Conservation (phyloP, 1,140 invertebrate genomes). For the Bombus difficillimus region DNA sequence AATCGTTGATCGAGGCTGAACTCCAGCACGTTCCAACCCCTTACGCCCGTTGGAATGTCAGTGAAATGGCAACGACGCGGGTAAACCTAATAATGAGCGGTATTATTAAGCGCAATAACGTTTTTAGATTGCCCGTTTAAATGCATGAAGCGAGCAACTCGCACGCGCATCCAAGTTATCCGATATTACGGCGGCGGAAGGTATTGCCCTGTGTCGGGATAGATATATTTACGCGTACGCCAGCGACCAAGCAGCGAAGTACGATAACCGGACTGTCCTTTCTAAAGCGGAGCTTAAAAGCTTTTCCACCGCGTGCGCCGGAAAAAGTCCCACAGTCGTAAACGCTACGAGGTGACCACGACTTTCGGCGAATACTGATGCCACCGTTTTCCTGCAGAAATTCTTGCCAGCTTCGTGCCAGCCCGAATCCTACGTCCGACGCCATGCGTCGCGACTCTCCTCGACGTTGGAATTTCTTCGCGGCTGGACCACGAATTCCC, state of each 20-base stretch:
- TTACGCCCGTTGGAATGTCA: neutral
- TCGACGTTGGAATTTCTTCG: slow-evolving; percentile 2
- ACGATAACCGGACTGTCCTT: slow-evolving; percentile 74
- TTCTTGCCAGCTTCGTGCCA: slow-evolving; percentile 26
- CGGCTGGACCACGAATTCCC: neutral
- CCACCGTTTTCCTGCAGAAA: slow-evolving; percentile 2
- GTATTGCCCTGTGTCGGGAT: slow-evolving; percentile 39
- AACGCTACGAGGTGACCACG: slow-evolving; percentile 48
- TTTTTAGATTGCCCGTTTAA: slow-evolving; percentile 74
- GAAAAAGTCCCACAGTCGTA: slow-evolving; percentile 47
- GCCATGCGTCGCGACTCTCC: neutral
- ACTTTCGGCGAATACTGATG: slow-evolving; percentile 63
- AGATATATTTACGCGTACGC: slow-evolving; percentile 71
- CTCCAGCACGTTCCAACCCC: neutral
- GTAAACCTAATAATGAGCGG: slow-evolving; percentile 35
- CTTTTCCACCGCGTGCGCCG: slow-evolving; percentile 54
- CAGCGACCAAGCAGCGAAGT: neutral
- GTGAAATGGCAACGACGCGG: neutral
- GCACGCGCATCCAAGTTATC: slow-evolving; percentile 57
- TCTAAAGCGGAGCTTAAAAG: slow-evolving; percentile 74
- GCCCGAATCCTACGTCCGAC: neutral
- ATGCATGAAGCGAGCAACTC: slow-evolving; percentile 69
- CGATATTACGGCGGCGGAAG: slow-evolving; percentile 34
- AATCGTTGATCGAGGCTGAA: slow-evolving; percentile 2
- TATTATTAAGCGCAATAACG: slow-evolving; percentile 67